Conservation (phyloP, 2,888 invertebrate species). For the Melanchra persicariae region DNA sequence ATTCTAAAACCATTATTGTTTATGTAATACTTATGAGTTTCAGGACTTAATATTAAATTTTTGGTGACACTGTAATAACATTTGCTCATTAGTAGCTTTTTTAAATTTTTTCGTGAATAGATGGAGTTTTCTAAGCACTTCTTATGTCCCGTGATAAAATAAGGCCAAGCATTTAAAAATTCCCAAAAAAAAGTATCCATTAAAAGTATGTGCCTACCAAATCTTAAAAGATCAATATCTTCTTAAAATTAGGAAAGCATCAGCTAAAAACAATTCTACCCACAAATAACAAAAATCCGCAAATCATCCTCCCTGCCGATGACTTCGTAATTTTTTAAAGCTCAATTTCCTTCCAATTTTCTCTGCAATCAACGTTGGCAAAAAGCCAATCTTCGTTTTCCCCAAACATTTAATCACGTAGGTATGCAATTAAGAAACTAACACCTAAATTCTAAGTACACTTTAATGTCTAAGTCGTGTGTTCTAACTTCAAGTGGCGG, state of each 20-base stretch:
- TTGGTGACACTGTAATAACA: too few relatives aligned
- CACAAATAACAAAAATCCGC: constrained; percentile 10
- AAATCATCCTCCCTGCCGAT: constrained; percentile 27
- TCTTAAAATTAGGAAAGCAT: background rate
- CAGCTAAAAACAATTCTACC: constrained; percentile 4
- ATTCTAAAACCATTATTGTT: too few relatives aligned
- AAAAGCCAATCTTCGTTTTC: constrained; percentile 23
- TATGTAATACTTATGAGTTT: too few relatives aligned
- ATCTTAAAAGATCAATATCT: background rate
- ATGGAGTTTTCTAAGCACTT: too few relatives aligned
- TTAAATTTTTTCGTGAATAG: too few relatives aligned
- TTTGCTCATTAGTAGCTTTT: too few relatives aligned
- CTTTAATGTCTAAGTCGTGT: constrained; percentile 22
- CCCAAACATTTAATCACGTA: constrained; percentile 22
- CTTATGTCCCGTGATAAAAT: too few relatives aligned
- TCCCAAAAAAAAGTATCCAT: too few relatives aligned
- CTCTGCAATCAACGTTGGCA: constrained; percentile 16
- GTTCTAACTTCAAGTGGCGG: constrained; percentile 25
- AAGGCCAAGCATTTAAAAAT: too few relatives aligned
- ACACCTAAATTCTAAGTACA: constrained; percentile 35
- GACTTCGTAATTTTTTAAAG: constrained; percentile 23
- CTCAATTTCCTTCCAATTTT: constrained; percentile 1
- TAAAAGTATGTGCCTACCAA: too few relatives aligned
- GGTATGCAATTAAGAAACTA: constrained; percentile 38
- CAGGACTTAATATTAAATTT: too few relatives aligned